These are phyloP conservation scores for Zelleria hepariella DNA, from an alignment of 2,888 invertebrate species.

Conservation along the genomic window DNA sequence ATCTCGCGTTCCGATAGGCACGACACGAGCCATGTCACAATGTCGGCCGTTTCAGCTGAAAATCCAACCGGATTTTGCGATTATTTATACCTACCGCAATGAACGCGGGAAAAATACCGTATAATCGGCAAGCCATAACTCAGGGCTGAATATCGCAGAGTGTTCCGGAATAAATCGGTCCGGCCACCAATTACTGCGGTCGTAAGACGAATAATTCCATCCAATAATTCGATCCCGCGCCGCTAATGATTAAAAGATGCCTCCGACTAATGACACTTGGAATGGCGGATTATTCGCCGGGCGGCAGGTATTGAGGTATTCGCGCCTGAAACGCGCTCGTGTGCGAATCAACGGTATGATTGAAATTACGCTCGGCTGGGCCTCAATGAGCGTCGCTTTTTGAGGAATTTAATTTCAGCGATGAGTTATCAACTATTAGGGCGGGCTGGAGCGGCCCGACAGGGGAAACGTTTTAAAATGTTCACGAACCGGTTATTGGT, in stretches of 20 bases:
- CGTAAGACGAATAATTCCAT: conserved; percentile 15
- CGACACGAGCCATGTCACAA: too few relatives aligned
- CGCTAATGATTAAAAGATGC: conserved; percentile 8
- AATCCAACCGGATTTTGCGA: not conserved
- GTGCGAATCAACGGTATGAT: not conserved
- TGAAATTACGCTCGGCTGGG: not conserved
- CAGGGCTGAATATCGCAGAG: not conserved
- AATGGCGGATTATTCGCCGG: not conserved
- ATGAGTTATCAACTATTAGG: not conserved
- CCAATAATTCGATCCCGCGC: conserved; percentile 1
- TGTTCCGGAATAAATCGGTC: not conserved
- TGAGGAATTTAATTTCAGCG: not conserved
- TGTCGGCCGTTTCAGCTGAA: not conserved
- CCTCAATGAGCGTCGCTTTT: not conserved
- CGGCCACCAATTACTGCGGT: conserved; percentile 32
- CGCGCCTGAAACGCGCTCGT: not conserved
- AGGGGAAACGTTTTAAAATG: not conserved
- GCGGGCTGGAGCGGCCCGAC: not conserved
- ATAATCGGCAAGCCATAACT: not conserved
- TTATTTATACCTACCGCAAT: not conserved
- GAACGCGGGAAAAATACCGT: not conserved
- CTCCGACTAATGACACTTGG: conserved; percentile 2
- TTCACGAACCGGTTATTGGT: not conserved
- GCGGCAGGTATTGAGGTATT: not conserved
- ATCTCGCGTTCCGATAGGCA: not conserved